These are phyloP conservation scores for Pocillopora grandis DNA, from an alignment of 92 coral and sea anemone species.

Conservation along the genomic window DNA sequence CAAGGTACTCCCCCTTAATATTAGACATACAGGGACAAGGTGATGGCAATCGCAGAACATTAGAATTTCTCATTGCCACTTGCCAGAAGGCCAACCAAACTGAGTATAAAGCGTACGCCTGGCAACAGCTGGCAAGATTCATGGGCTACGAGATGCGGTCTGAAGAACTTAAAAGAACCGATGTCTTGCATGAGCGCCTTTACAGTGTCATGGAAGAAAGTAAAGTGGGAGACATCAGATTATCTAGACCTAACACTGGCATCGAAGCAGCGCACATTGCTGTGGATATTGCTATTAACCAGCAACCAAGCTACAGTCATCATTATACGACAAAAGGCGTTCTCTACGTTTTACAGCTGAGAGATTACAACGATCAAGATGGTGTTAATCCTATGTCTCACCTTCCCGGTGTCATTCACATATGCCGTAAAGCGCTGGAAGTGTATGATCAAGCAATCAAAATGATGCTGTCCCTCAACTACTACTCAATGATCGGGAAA, in stretches of 20 bases:
- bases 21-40: conserved; percentile 23
- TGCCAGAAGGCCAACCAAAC: conserved; percentile 31
- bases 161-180: not conserved
- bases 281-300: conserved; percentile 50
- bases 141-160: conserved; percentile 67
- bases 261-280: conserved; percentile 62
- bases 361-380: conserved; percentile 24
- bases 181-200: conserved; percentile 20
- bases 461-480: not conserved
- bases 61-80: conserved; percentile 38
- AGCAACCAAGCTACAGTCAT: conserved; percentile 39
- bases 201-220: conserved; percentile 4
- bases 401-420: not conserved
- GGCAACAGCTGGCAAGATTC: conserved; percentile 73
- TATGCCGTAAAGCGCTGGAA: conserved; percentile 31
- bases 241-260: conserved; percentile 35
- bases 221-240: not conserved
- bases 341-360: conserved; percentile 43
- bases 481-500: conserved; percentile 58
- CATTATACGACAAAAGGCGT: conserved; percentile 57
- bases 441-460: conserved; percentile 46
- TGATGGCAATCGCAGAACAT: conserved; percentile 22
- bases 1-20: conserved; percentile 46
- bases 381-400: not conserved
- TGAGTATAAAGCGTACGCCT: conserved; percentile 49